Conservation (phyloP, 2,888 invertebrate species). For the Harpalus rubripes region DNA sequence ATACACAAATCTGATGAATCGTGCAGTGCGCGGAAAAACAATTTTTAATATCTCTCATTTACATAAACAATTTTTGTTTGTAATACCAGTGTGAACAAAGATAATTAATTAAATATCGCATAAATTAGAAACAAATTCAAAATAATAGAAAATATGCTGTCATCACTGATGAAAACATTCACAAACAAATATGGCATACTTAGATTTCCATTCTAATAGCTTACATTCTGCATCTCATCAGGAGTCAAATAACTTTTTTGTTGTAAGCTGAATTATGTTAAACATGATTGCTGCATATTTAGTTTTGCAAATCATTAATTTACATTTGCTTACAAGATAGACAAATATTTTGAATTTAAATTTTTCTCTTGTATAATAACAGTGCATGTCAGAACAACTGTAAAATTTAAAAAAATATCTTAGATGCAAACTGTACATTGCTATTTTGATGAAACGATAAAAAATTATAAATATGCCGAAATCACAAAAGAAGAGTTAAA, state of each 20-base stretch:
- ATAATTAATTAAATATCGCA: conserved; percentile 39
- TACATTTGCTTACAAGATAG: conserved; percentile 29
- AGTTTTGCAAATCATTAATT: conserved; percentile 36
- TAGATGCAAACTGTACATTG: too few species aligned
- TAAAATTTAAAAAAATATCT: neutral
- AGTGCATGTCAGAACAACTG: neutral
- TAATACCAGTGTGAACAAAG: conserved; percentile 40
- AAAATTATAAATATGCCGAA: too few species aligned
- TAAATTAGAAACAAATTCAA: conserved; percentile 42
- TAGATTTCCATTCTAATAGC: conserved; percentile 11
- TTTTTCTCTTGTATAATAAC: neutral
- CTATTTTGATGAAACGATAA: too few species aligned
- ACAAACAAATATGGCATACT: conserved; percentile 40
- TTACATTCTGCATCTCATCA: conserved; percentile 32
- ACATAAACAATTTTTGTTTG: conserved; percentile 48
- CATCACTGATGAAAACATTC: conserved; percentile 45
- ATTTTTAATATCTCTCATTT: conserved; percentile 31
- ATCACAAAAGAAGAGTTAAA: too few species aligned
- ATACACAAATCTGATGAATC: conserved; percentile 8
- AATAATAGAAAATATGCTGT: conserved; percentile 20
- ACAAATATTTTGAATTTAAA: conserved; percentile 20
- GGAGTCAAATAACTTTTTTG: conserved; percentile 36
- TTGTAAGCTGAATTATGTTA: conserved; percentile 22
- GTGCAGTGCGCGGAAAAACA: conserved; percentile 3
- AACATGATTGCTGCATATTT: conserved; percentile 37